Conservation (phyloP, 2,113 vertebrate species). For the Poeciliopsis retropinna region DNA sequence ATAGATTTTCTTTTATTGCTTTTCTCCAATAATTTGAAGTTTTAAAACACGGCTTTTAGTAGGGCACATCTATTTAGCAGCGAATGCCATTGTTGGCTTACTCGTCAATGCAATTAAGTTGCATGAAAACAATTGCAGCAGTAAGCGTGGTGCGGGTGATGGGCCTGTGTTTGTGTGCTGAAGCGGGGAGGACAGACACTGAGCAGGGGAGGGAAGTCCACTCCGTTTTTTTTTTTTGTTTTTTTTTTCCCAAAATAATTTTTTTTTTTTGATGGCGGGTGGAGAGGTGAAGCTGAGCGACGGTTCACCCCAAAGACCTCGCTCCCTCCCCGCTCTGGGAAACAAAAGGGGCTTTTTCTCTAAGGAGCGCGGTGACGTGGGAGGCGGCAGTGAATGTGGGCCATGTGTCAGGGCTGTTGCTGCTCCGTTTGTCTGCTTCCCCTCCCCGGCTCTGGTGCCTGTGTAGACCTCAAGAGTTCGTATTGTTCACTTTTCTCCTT, state of each 20-base stretch:
- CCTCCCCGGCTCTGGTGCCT: conserved; percentile 38
- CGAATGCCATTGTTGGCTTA: conserved; percentile 53
- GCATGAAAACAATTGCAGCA: conserved; percentile 55
- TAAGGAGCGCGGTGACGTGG: conserved; percentile 70
- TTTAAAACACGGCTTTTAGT: background rate
- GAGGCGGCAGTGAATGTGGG: conserved; percentile 77
- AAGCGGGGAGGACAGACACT: conserved; percentile 63
- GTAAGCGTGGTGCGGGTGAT: conserved; percentile 52
- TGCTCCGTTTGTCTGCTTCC: conserved; percentile 56
- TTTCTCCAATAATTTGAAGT: background rate
- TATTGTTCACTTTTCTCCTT: conserved; percentile 10
- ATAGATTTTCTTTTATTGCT: background rate
- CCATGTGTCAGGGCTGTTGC: conserved; percentile 75
- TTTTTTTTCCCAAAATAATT: background rate
- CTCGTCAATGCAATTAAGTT: conserved; percentile 63
- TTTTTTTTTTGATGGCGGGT: conserved; percentile 49
- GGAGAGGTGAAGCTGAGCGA: conserved; percentile 62
- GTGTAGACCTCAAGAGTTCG: conserved; percentile 30
- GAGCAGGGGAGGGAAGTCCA: conserved; percentile 60
- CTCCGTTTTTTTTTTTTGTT: conserved; percentile 13
- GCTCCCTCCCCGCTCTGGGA: conserved; percentile 56
- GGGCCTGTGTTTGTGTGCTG: conserved; percentile 72
- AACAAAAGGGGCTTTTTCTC: conserved; percentile 76
- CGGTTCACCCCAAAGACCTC: conserved; percentile 71
- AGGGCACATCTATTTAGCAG: conserved; percentile 32